phyloP scores from a whole-genome alignment of 2,113 vertebrate genomes.

The Speoplatyrhinus poulsoni region DNA sequence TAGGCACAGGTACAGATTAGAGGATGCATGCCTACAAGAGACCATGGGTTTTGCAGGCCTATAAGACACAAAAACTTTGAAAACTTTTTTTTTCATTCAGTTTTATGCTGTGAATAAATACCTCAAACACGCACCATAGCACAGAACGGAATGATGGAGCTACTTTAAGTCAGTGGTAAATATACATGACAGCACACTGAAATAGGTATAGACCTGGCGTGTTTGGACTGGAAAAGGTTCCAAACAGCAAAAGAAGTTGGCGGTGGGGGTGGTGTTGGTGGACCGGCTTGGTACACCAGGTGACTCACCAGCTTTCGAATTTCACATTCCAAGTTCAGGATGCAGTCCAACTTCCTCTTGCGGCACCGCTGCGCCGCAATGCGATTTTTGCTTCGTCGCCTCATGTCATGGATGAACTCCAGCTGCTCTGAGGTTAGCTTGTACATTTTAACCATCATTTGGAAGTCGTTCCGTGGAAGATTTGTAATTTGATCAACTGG shows the following conservation, averaged over 20 bases:
- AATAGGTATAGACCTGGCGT: neutral
- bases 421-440: slow-evolving; percentile 97
- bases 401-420: slow-evolving; percentile 96
- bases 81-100: too few species aligned
- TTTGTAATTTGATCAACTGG: slow-evolving; percentile 99
- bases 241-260: neutral
- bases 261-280: neutral
- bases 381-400: slow-evolving; percentile 95
- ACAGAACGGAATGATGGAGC: too few species aligned
- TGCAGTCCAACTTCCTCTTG: slow-evolving; percentile 98
- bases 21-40: too few species aligned
- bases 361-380: slow-evolving; percentile 98
- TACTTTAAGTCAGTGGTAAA: too few species aligned
- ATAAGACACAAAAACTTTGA: too few species aligned
- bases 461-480: slow-evolving; percentile 99
- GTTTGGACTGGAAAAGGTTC: neutral
- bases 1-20: too few species aligned
- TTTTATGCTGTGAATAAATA: too few species aligned
- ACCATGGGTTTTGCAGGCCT: too few species aligned
- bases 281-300: neutral
- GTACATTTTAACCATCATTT: slow-evolving; percentile 99
- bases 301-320: slow-evolving; percentile 90
- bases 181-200: slow-evolving; percentile 1
- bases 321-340: slow-evolving; percentile 98
- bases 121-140: neutral